These are phyloP conservation scores for Potamilus streckersoni DNA, from an alignment of 1,140 invertebrate genomes.

Conservation along the genomic window DNA sequence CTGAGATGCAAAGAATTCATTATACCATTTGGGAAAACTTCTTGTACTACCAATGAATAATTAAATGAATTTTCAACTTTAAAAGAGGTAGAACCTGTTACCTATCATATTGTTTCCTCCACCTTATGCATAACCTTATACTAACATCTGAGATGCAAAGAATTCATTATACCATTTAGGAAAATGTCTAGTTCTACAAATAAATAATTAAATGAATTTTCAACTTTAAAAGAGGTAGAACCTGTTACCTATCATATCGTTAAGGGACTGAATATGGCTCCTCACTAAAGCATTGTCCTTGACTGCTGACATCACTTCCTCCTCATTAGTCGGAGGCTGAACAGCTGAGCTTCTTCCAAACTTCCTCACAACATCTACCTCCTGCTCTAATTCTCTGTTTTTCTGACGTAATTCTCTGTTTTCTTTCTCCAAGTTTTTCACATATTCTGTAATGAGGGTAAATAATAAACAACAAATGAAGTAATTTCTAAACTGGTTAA, in stretches of 20 bases:
- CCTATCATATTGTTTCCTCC: no score
- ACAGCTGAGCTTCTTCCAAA: slow-evolving; percentile 38
- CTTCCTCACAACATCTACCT: slow-evolving; percentile 40
- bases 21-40: no score
- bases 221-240: no score
- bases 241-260: slow-evolving; percentile 59
- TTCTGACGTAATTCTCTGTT: slow-evolving; percentile 49
- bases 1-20: no score
- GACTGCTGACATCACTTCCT: slow-evolving; percentile 45
- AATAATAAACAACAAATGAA: not conserved
- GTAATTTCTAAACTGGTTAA: not conserved
- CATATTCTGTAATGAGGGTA: slow-evolving; percentile 45
- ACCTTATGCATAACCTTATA: no score
- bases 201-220: no score
- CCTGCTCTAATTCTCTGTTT: slow-evolving; percentile 49
- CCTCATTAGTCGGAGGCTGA: slow-evolving; percentile 21
- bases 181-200: no score
- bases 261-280: slow-evolving; percentile 60
- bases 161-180: no score
- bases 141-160: no score
- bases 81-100: slow-evolving; percentile 14
- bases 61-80: no score
- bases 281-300: slow-evolving; percentile 54
- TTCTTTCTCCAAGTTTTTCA: slow-evolving; percentile 52
- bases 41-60: no score